Base-by-base conservation (phyloP, 1,140 invertebrate genomes). In the Drosophila funebris region DNA sequence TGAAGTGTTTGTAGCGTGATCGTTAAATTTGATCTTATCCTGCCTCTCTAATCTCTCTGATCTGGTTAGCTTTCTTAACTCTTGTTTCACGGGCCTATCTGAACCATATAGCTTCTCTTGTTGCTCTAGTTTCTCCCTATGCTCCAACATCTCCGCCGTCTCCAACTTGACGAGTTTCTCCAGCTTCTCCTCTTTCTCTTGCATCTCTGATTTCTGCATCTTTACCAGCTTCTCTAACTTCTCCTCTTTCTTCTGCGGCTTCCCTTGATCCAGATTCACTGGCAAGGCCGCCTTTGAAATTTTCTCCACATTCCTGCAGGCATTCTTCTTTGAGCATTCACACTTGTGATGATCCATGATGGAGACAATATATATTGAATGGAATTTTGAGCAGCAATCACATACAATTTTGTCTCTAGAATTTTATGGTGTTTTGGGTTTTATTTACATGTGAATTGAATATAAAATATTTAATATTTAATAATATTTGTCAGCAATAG, bases 1-100 rank as follows among this genome's bases (percentile, higher is more conserved):
- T 2, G 52, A 56, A 14, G 52, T 56, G n/a, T 56, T 56, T 11
- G 52, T 56, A n/a, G 36, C 13, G 22, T n/a, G n/a, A n/a, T n/a
- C 22, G 14, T 48, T 24, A 9, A 22, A 24, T 24, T 24, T 27
- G 7, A 16, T n/a, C n/a, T n/a, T n/a, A n/a, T n/a, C n/a, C n/a
- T n/a, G n/a, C n/a, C n/a, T n/a, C n/a, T n/a, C n/a, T n/a, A n/a
- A n/a, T n/a, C n/a, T n/a, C n/a, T n/a, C n/a, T n/a, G n/a, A n/a
- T n/a, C n/a, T n/a, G n/a, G n/a, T n/a, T n/a, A n/a, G n/a, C n/a
- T n/a, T n/a, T n/a, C n/a, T n/a, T n/a, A n/a, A n/a, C n/a, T n/a
- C n/a, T n/a, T n/a, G n/a, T n/a, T n/a, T n/a, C n/a, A n/a, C n/a
- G n/a, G n/a, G n/a, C n/a, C n/a, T n/a, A n/a, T n/a, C n/a, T n/a